Evolutionary conservation across 2,888 invertebrate species (phyloP), one percentile per base, ranked within the genome.

Genomic region (Caradrina kadenii): DNA sequence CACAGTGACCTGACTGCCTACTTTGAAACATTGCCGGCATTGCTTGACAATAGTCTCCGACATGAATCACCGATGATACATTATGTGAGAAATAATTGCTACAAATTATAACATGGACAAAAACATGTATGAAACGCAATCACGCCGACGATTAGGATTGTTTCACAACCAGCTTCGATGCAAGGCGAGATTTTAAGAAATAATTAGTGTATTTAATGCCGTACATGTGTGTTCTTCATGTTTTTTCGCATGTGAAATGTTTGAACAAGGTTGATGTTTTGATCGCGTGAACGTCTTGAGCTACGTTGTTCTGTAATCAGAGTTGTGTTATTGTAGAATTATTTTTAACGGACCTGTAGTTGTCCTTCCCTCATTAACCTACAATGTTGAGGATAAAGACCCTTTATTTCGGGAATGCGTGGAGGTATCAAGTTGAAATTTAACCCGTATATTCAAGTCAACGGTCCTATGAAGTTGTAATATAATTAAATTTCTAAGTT

Each of bases 91-190:
- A 73, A 61, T 75, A 75, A 78, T 74, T 73, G 45, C 64, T n/a
- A 60, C 64, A 63, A 78, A 77, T 78, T 73, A 78, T 78, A 73
- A 78, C 55, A 68, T 73, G 66, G 7, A 63, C 70, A 78, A 70
- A 74, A 69, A 69, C 64, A 55, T 62, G 60, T 52, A 64, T 42
- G 55, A 49, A 69, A 49, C 52, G 52, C 52, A 75, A 66, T 70
- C 79, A 70, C 21, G 63, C n/a, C 21, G 53, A 55, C 63, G 56
- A 79, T 78, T 75, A 78, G 31, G 11, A 56, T 5, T 58, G 61
- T 73, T 76, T 61, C 73, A 48, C 39, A 61, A 78, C 26, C 53
- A 11, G 10, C 39, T 48, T n/a, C 35, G 11, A 45, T 59, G 63
- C 72, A 65, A 71, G 66, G 61, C 50, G 13, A 63, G 11, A 31